These are phyloP conservation scores for Leuciscus idus DNA, from an alignment of 2,113 vertebrate species.

Conservation along the genomic window DNA sequence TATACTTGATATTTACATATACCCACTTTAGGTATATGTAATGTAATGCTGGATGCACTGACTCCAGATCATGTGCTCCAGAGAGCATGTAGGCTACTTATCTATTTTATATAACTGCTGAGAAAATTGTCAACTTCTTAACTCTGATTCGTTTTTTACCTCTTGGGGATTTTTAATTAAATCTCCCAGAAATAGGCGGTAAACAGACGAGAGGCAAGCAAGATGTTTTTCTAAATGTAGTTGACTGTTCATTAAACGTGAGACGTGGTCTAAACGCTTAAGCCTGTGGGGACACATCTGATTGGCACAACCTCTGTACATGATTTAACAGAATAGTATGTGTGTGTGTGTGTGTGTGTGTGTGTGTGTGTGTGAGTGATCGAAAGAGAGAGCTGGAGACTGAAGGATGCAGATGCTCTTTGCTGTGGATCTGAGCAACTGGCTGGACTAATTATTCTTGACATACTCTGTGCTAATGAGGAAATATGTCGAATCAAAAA, in stretches of 20 bases:
- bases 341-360: constrained; percentile 11
- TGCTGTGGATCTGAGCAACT: not conserved
- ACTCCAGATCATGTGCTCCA: not conserved
- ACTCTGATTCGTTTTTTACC: not conserved
- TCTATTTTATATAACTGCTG: constrained; percentile 3
- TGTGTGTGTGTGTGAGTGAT: not conserved
- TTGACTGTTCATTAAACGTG: not conserved
- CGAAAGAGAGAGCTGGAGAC: constrained; percentile 21
- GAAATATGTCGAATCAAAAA: constrained; percentile 11
- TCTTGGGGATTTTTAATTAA: constrained; percentile 5
- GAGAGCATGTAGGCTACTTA: not conserved
- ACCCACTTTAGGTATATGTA: not conserved
- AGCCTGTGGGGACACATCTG: not conserved
- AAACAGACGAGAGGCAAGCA: not conserved
- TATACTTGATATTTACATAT: no score
- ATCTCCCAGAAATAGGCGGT: not conserved
- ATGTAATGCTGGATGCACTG: not conserved
- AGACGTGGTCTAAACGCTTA: not conserved
- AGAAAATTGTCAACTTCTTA: not conserved
- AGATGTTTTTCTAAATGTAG: constrained; percentile 20
- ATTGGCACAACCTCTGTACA: not conserved
- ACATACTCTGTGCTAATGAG: constrained; percentile 35
- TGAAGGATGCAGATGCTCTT: constrained; percentile 1
- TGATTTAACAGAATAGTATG: not conserved
- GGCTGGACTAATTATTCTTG: constrained; percentile 44